Conservation (phyloP, 2,113 vertebrate species). For the Pseudolaguvia tuberculata region DNA sequence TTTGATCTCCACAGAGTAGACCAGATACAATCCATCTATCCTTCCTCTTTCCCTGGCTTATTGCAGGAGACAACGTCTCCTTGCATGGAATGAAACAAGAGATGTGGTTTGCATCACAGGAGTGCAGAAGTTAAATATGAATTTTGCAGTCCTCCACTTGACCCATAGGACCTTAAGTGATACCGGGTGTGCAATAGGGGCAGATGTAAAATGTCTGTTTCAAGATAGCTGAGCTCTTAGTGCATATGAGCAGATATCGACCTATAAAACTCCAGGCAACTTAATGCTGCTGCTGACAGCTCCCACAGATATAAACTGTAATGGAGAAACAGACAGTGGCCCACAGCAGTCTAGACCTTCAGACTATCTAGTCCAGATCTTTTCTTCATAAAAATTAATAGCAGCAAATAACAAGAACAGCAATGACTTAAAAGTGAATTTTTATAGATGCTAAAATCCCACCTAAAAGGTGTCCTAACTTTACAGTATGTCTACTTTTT, state of each 20-base stretch:
- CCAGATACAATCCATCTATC: conserved; percentile 38
- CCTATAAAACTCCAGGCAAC: conserved; percentile 42
- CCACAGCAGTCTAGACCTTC: background rate
- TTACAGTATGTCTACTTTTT: background rate
- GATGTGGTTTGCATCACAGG: conserved; percentile 36
- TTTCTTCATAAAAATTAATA: conserved; percentile 6
- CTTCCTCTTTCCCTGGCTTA: conserved; percentile 26
- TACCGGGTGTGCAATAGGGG: conserved; percentile 36
- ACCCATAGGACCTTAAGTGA: conserved; percentile 41
- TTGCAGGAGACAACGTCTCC: conserved; percentile 4
- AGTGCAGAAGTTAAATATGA: conserved; percentile 40
- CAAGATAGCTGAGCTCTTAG: conserved; percentile 40
- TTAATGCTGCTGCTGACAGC: conserved; percentile 48
- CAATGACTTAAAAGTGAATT: background rate
- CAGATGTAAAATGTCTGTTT: conserved; percentile 36
- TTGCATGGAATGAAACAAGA: conserved; percentile 24
- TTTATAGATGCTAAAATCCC: conserved; percentile 1
- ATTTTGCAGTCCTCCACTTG: conserved; percentile 38
- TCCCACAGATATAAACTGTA: conserved; percentile 39
- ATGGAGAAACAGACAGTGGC: conserved; percentile 15
- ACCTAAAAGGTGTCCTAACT: background rate
- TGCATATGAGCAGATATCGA: conserved; percentile 28
- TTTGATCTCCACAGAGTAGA: conserved; percentile 41
- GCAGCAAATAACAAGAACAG: background rate
- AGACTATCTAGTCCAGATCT: too few relatives aligned